Base-by-base conservation (phyloP, 2,113 vertebrate species). In the Malurus melanocephalus region DNA sequence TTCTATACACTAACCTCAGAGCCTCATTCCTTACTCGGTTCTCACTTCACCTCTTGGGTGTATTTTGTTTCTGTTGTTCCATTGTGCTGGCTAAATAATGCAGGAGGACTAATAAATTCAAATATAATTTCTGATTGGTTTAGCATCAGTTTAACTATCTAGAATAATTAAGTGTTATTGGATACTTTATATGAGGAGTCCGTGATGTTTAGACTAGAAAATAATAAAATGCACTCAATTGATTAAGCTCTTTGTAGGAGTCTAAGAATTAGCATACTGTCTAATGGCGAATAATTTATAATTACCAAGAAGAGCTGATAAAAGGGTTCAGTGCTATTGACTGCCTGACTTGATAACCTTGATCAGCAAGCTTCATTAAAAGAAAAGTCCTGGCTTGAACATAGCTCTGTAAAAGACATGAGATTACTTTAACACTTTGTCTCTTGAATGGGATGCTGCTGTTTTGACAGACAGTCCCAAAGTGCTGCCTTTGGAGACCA, bases 191-290 rank as follows among this genome's bases (percentile, higher is more conserved):
- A 88, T 95, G 95, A 96, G 92, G 88, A 96, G 87, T 93, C 96
- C 76, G 7, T 95, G 95, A 97, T 96, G 95, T 96, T 97, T 97
- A 95, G 94, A 93, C 79, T 95, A 91, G 91, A 96, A 94, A 97
- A 96, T 95, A 96, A 97, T 96, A 97, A 98, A 97, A 97, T 73
- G 87, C 93, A 93, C 66, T 97, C 95, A 96, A 82, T 96, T 97
- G 97, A 97, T 97, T 97, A 97, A 96, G 92, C 56, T 96, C 95
- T 96, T 97, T 96, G 94, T 95, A 96, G 95, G 92, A 73, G 77
- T 61, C 86, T 94, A 68, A 74, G 69, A 95, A 97, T 97, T 97
- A 97, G 93, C 96, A 97, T 97, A 95, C 94, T 94, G 92, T 94
- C 92, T 97, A 96, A 97, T 93, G 93, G 93, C 55, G 12, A 96